Base-by-base conservation (phyloP, 2,797 vertebrate species). In the Neoniphon sammara region DNA sequence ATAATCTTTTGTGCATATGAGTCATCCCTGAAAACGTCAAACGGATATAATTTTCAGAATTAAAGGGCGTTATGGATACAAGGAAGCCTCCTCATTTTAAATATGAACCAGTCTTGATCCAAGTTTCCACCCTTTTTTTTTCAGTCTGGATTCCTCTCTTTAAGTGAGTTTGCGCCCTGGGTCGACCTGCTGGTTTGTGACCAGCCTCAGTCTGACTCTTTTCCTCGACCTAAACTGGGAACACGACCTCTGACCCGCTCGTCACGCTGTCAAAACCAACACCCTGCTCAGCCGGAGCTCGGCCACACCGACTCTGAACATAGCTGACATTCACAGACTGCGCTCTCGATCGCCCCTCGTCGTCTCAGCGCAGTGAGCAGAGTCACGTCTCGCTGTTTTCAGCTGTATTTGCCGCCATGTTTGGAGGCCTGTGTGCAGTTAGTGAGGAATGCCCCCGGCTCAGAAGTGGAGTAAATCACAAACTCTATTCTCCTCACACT, bases 231-330 rank as follows among this genome's bases (percentile, higher is more conserved):
- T 82, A 88, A 90, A 87, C 84, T 84, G 75, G 85, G 80, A 91
- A 82, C 78, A 14, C 70, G 78, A 89, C 87, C 89, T 87, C 52
- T 90, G 84, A 92, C 90, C 83, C 66, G 55, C 77, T 74, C 60
- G 50, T 83, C 77, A 75, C 30, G 72, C 82, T 86, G 86, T 91
- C 83, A 85, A 83, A 83, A 91, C 90, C 82, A 91, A 88, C 87
- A 86, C 84, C 77, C 83, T 73, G 82, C 85, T 78, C 87, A 87
- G 83, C 82, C 80, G 86, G 72, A 57, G 73, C 82, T 75, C 5
- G 66, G 81, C 70, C 80, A 46, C 78, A 63, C 71, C 14, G 67
- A 65, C 77, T 69, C 82, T 77, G 87, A 86, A 83, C 84, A 70
- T 66, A 88, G 74, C 59, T 18, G 23, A 67, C 77, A 66, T 2